Conservation (phyloP, 2,888 invertebrate species). For the Cryptocephalus moraei region DNA sequence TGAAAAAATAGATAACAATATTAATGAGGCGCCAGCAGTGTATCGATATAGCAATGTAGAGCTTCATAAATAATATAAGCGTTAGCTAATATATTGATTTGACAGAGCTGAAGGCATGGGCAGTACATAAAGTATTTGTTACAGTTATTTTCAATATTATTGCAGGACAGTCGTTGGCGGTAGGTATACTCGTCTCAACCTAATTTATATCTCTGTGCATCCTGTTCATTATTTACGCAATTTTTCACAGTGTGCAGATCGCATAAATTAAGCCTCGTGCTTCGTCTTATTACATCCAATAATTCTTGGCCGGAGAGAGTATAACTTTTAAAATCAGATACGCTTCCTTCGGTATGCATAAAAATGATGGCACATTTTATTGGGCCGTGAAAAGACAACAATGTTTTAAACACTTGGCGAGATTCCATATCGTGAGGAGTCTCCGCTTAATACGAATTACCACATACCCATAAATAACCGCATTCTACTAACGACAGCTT, state of each 20-base stretch:
- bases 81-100: too few species aligned
- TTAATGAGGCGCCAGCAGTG: too few species aligned
- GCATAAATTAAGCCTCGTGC: background rate
- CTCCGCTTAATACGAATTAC: constrained; percentile 25
- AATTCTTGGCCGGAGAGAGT: constrained; percentile 1
- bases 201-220: too few species aligned
- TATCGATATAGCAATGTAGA: too few species aligned
- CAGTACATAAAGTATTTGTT: too few species aligned
- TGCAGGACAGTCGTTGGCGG: too few species aligned
- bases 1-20: too few species aligned
- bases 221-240: background rate
- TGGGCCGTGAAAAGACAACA: constrained; percentile 9
- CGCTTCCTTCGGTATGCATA: constrained; percentile 9
- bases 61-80: too few species aligned
- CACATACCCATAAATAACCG: constrained; percentile 29
- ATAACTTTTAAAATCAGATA: constrained; percentile 11
- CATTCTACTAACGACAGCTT: constrained; percentile 35
- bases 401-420: constrained; percentile 5
- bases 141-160: too few species aligned
- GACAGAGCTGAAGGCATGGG: too few species aligned
- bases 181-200: too few species aligned
- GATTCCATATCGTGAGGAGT: constrained; percentile 18
- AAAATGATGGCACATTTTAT: constrained; percentile 12
- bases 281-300: background rate
- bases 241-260: constrained; percentile 2